A percentile compares a stretch with the other conserved stretches of the same genome.
These are phyloP conservation scores for Desmodus rotundus DNA, from an alignment of 2,113 vertebrate genomes.

Conservation along the genomic window DNA sequence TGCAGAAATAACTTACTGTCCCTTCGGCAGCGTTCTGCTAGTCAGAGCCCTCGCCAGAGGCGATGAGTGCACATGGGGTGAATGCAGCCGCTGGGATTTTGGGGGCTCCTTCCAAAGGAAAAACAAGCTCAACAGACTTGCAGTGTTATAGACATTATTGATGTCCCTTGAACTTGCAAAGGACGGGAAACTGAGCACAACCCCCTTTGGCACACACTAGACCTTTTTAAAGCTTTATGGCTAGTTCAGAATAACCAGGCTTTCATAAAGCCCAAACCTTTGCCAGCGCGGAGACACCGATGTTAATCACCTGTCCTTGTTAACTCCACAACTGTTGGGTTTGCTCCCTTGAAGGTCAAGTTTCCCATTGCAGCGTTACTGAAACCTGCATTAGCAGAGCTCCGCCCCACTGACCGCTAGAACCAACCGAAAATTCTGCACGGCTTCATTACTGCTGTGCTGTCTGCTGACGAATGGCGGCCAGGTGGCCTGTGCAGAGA, in stretches of 20 bases:
- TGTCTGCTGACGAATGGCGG: conserved; percentile 54
- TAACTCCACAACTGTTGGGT: not conserved
- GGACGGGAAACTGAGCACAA: not conserved
- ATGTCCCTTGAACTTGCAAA: not conserved
- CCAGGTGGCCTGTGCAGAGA: not conserved
- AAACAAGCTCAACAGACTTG: not conserved
- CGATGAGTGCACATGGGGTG: too few relatives aligned
- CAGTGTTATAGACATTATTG: not conserved
- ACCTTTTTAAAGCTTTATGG: conserved; percentile 26
- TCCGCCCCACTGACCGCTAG: conserved; percentile 52
- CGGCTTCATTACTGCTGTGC: not conserved
- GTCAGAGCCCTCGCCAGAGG: not conserved
- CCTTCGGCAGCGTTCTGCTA: not conserved
- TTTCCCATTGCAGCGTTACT: conserved; percentile 39
- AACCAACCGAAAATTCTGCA: conserved; percentile 60
- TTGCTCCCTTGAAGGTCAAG: conserved; percentile 15
- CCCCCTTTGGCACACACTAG: not conserved
- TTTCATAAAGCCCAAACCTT: not conserved
- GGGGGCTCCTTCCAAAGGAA: not conserved
- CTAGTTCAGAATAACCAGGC: not conserved
- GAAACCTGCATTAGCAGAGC: conserved; percentile 44
- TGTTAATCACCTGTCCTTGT: conserved; percentile 10
- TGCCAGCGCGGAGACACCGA: not conserved
- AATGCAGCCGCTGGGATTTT: not conserved
- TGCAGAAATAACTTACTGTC: not conserved